Evolutionary conservation across 2,113 vertebrate genomes (phyloP).

Genomic region (Delphinus delphis): DNA sequence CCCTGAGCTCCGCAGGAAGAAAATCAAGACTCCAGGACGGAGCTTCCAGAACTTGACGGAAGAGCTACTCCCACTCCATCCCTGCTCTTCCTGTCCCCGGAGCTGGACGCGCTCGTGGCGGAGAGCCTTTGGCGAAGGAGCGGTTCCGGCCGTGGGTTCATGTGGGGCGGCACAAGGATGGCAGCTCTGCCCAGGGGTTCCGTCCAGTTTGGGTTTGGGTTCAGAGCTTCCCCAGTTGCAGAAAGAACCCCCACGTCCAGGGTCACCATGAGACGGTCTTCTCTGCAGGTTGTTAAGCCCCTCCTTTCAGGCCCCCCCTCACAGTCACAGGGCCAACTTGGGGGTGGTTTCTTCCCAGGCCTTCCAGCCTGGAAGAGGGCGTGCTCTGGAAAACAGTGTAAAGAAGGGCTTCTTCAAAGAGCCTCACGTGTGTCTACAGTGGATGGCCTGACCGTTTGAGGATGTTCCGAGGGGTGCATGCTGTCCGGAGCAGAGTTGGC

Average conservation of each 20-base stretch:
- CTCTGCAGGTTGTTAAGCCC: background rate
- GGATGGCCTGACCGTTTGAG: background rate
- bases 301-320: background rate
- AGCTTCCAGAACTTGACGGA: constrained; percentile 32
- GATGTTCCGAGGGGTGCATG: background rate
- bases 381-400: background rate
- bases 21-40: background rate
- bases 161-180: background rate
- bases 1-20: constrained; percentile 21
- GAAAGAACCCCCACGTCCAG: background rate
- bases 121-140: background rate
- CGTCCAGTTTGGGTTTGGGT: background rate
- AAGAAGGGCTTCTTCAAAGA: background rate
- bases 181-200: background rate
- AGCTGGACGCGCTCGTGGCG: background rate
- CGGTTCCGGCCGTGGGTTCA: fast-evolving
- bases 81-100: background rate
- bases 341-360: background rate
- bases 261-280: background rate
- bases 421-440: background rate
- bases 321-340: background rate
- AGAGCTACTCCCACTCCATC: background rate
- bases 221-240: background rate
- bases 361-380: background rate
- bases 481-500: background rate